Evolutionary conservation across 2,888 invertebrate species (phyloP), one percentile per base, ranked within the genome.

Genomic region (Axea sp.): DNA sequence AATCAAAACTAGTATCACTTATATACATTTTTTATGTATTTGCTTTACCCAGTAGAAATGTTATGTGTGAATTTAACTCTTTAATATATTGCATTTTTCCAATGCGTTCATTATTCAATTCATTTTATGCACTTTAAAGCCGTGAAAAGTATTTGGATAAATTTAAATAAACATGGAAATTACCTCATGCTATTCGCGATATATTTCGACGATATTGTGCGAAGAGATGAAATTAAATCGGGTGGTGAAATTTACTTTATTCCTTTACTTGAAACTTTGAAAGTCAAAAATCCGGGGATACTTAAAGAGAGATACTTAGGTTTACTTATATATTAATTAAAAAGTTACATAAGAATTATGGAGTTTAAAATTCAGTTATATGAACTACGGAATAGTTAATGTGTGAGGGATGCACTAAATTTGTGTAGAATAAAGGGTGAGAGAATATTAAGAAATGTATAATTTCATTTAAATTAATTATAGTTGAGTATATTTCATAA

Each of bases 241-340:
- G 37, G 24, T 17, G 43, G 26, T 14, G 19, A 37, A 53, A 53
- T 35, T 37, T 35, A 53, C 37, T 53, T 53, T 53, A 53, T 24
- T 45, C 17, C 26, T 28, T 14, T 26, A 8, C 37, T 37, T 12
- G 8, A 19, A 60, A 60, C 47, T 26, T 60, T 37, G 14, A 7
- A 47, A 60, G 47, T 12, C 14, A 30, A 37, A 60, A 60, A 60
- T 39, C 28, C 17, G n/a, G 31, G 28, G 41, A 39, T 28, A 17
- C 4, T 9, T 37, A 31, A 39, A 45, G 26, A 41, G 15, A 15
- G 14, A 33, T 33, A 45, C 15, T 59, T 17, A 9, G 17, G 14
- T 49, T 62, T 64, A 53, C 51, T 64, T 64, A 24, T 26, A 64
- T 53, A 43, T 64, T 64, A 51, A 64, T 64, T 53, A 64, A 64